Base-by-base conservation (phyloP, 2,888 invertebrate species). In the Eristalis intricaria region DNA sequence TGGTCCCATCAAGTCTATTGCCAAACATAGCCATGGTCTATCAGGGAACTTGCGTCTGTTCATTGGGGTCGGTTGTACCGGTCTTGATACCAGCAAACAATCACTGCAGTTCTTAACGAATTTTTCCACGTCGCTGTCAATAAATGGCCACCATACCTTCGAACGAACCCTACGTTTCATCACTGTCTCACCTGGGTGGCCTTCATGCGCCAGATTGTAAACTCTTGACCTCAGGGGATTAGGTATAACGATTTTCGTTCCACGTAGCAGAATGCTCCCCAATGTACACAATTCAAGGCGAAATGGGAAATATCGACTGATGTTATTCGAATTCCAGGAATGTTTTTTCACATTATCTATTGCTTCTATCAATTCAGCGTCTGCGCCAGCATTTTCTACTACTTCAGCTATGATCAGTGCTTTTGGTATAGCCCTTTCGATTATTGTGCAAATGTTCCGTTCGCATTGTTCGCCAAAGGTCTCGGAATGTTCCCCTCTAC, bases 231-330 rank as follows among this genome's bases (percentile, higher is more conserved):
- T 63, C 19, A 89, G 73, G 11, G 38, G n/a, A 50, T 50, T 68
- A n/a, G 81, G 84, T 65, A 89, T 86, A 19, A 89, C 71, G 5
- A 88, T 76, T 56, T 65, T 68, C 15, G 81, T 88, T 22, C 87
- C 88, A 19, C 81, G 69, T 10, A 89, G 56, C 7, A 86, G 75
- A 61, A 90, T 89, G 35, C 68, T 83, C 10, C 88, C 89, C 74
- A 84, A 43, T 15, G 78, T 65, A 40, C 84, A 79, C 11, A 88
- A 56, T 43, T 89, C 85, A n/a, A 70, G 38, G 0, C 65, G 50
- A 43, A 78, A 71, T 40, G 65, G 69, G n/a, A 11, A 77, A 77
- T 64, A 77, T n/a, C n/a, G n/a, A n/a, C n/a, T n/a, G n/a, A n/a
- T n/a, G n/a, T n/a, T n/a, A n/a, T n/a, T n/a, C n/a, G n/a, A n/a